A percentile compares a stretch with the other conserved stretches of the same genome.
Conservation (phyloP, 2,888 invertebrate species). For the Acronicta psi region DNA sequence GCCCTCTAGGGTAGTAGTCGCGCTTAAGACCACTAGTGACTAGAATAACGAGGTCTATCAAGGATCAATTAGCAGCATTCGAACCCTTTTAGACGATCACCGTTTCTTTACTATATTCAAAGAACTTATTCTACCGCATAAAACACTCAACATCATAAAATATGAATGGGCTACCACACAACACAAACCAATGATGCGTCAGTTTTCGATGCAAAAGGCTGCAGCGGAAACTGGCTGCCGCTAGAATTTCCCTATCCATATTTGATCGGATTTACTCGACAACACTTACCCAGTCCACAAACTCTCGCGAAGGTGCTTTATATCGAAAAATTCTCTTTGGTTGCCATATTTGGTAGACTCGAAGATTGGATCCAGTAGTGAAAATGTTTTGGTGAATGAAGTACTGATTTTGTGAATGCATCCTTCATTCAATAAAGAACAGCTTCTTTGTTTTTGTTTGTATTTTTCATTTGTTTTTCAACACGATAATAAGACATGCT, state of each 20-base stretch:
- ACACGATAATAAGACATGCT: too few species aligned
- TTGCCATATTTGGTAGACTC: slow-evolving; percentile 32
- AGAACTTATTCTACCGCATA: slow-evolving; percentile 12
- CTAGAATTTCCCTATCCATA: slow-evolving; percentile 74
- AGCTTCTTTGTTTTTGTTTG: too few species aligned
- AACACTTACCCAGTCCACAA: slow-evolving; percentile 71
- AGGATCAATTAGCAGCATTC: too few species aligned
- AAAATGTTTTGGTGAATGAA: slow-evolving; percentile 16
- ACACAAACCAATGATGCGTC: slow-evolving; percentile 63
- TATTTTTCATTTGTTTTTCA: background rate
- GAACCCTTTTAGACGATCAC: too few species aligned
- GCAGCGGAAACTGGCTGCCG: slow-evolving; percentile 63
- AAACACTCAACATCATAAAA: slow-evolving; percentile 40
- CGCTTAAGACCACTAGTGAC: too few species aligned
- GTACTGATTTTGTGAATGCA: slow-evolving; percentile 19
- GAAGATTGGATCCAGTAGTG: slow-evolving; percentile 33
- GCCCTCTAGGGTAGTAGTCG: too few species aligned
- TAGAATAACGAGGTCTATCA: too few species aligned
- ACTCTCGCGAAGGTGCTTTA: slow-evolving; percentile 67
- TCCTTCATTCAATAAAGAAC: too few species aligned
- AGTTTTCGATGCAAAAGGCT: slow-evolving; percentile 68
- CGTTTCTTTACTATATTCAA: background rate
- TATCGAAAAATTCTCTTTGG: slow-evolving; percentile 67
- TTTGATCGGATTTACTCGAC: slow-evolving; percentile 78
- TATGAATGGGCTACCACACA: slow-evolving; percentile 43